Base-by-base conservation (phyloP, 2,797 vertebrate genomes). In the Propithecus deckenii region DNA sequence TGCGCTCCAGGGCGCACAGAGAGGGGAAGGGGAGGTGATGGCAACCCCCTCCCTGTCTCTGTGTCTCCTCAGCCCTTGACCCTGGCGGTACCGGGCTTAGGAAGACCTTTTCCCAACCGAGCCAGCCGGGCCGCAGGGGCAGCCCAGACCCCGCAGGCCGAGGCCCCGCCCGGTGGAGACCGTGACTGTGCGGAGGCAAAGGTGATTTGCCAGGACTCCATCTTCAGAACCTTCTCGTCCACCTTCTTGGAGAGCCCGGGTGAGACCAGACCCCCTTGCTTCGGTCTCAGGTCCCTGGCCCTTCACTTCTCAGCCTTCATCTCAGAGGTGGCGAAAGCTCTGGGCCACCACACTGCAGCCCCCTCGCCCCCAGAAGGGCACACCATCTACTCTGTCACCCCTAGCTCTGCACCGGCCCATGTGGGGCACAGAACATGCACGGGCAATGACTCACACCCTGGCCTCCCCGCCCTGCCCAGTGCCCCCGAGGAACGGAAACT, bases 351-450 rank as follows among this genome's bases (percentile, higher is more conserved):
- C 46, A 32, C 14, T 30, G 89, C 6, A 41, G 43, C 52, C 8
- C 13, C 7, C 14, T 9, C 1, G 10, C 23, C 25, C 4, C 10
- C 0, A 18, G 25, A 43, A 1, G 4, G 50, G 32, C 2, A 17
- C 52, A 5, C 55, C 3, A 0, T 65, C 43, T 57, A 61, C 41
- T 79, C 57, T 55, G 75, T 32, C 7, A 5, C 6, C 35, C 63
- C 57, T 79, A 88, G 28, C 55, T 5, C 32, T 28, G 52, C 13
- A 63, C 4, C 13, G 55, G 38, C 76, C 71, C 17, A 0, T 0
- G 8, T 14, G 6, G 41, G 32, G 11, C 30, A n/a, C 13, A 22
- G 12, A 4, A 25, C n/a, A 23, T 12, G 32, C 25, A 1, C 9
- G 41, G 57, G 30, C 6, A 23, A 25, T 9, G 50, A n/a, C 72